Base-by-base conservation (phyloP, 2,888 invertebrate species). In the Oligia fasciuncula region DNA sequence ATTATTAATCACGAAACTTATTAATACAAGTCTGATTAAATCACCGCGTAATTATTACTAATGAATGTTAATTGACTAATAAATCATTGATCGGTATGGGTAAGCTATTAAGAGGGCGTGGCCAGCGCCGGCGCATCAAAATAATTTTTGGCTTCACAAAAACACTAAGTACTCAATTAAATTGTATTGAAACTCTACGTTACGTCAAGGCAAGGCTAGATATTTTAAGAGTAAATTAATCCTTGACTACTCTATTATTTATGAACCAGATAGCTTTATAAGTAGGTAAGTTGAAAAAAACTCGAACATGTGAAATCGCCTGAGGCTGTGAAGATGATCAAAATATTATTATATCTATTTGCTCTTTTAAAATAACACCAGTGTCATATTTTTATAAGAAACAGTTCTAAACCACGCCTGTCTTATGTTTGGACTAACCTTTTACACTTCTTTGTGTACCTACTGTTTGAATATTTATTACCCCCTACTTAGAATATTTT, bases 21-120 rank as follows among this genome's bases (percentile, higher is more conserved):
- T 73, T 81, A 79, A 82, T 82, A 80, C 35, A 35, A 65, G 73
- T 76, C 51, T 86, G 73, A 84, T 89, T 89, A 83, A 85, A 88
- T 85, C 63, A 80, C 54, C 19, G 46, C 11, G 40, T 82, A 81
- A 88, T 85, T 82, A 78, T 81, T 84, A 80, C 87, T 85, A 88
- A 89, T 85, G n/a, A 80, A 88, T 75, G 76, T 69, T 86, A 86
- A 86, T 83, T 23, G 77, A 4, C 40, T 62, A 69, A 76, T 84
- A 84, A 89, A 89, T 89, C 85, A 84, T 65, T 69, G 49, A 65
- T 80, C 54, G 54, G 62, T 73, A 78, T 43, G 29, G 62, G 66
- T 76, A 35, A 54, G 68, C 57, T 57, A 73, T 51, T 62, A 62
- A 66, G 4, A 69, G 67, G 86, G 87, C 51, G 88, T 80, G 84